Percentiles rank a stretch among this genome's conserved stretches.
These are phyloP conservation scores for Oscheius sp. DNA, from an alignment of 1,140 invertebrate genomes.

Conservation along the genomic window DNA sequence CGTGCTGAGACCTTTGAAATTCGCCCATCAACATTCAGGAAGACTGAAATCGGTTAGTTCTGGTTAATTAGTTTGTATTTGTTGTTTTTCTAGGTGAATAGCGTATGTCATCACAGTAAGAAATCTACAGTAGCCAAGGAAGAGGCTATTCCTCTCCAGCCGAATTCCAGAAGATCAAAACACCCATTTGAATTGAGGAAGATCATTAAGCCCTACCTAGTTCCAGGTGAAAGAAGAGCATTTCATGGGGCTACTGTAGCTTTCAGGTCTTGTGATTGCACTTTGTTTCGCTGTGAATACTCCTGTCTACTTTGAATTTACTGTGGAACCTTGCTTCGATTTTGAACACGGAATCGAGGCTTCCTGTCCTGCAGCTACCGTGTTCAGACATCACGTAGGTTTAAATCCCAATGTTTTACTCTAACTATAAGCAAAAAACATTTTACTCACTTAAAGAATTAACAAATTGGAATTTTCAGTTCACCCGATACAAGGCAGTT, in stretches of 20 bases:
- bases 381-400: slow-evolving; percentile 28
- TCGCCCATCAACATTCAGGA: neutral
- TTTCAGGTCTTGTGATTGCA: slow-evolving; percentile 25
- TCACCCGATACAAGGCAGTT: slow-evolving; percentile 31
- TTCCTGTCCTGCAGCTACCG: slow-evolving; percentile 26
- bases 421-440: neutral
- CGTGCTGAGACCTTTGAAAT: slow-evolving; percentile 36
- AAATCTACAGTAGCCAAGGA: neutral
- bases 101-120: neutral
- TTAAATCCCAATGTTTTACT: neutral
- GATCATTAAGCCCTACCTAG: neutral
- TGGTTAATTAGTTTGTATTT: neutral
- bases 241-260: neutral
- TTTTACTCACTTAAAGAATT: neutral
- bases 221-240: neutral
- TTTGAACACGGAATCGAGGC: slow-evolving; percentile 21
- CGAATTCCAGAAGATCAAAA: neutral
- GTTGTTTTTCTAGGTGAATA: neutral
- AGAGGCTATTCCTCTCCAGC: neutral
- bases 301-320: slow-evolving; percentile 39
- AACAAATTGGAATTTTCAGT: slow-evolving; percentile 29
- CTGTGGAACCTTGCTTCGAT: slow-evolving; percentile 27
- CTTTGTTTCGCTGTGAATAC: slow-evolving; percentile 34
- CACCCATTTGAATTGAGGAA: neutral
- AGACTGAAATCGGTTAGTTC: neutral